phyloP scores from a whole-genome alignment of 2,888 invertebrate species.

The Ophonus ardosiacus region DNA sequence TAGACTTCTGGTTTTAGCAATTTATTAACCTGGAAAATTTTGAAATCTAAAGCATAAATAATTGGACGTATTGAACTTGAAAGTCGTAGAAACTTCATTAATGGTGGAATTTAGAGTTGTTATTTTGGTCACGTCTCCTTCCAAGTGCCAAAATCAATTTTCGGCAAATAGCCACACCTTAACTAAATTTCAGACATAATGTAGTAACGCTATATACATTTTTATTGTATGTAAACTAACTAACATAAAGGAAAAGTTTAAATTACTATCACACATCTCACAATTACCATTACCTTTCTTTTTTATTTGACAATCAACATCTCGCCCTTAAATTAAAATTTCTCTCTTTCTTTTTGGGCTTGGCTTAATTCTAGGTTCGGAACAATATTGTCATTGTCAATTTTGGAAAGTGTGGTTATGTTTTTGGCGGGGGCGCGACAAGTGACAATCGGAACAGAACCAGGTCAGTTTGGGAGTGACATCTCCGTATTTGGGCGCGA shows the following conservation, averaged over 20 bases:
- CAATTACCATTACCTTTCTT: neutral
- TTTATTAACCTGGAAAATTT: no score
- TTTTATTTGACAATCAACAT: neutral
- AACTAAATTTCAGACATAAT: neutral
- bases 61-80: no score
- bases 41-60: no score
- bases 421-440: constrained; percentile 36
- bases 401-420: constrained; percentile 43
- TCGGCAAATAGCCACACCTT: neutral
- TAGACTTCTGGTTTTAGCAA: no score
- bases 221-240: neutral
- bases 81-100: no score
- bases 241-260: neutral
- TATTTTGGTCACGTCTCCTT: neutral
- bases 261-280: neutral
- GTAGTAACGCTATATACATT: neutral
- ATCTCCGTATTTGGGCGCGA: constrained; percentile 55
- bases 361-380: constrained; percentile 46
- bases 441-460: constrained; percentile 50
- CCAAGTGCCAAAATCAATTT: neutral
- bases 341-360: constrained; percentile 32
- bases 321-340: constrained; percentile 29
- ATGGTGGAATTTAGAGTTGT: neutral
- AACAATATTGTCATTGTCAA: constrained; percentile 56
- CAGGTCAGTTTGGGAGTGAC: constrained; percentile 60